Evolutionary conservation across 2,888 invertebrate genomes (phyloP), one percentile per base, ranked within the genome.

Genomic region (Diabrotica balteata): DNA sequence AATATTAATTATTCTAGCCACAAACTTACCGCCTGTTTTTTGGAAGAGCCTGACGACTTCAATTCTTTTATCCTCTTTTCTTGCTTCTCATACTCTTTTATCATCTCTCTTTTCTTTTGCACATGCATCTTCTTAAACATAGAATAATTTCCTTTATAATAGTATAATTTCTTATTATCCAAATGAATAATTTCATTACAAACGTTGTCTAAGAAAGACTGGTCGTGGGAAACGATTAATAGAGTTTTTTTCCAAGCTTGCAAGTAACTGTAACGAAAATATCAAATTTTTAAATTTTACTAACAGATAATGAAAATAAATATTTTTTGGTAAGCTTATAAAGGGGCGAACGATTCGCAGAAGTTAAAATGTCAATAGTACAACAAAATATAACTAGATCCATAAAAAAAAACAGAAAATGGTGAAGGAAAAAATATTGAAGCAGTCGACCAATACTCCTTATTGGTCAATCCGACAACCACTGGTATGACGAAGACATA

Each of bases 211-310:
- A 99, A 90, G 87, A 99, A 99, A 74, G 97, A 97, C 86, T 99
- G 99, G 88, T 99, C 99, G 90, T 99, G 99, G 79, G 98, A 99
- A 9, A 99, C 99, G 68, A 99, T 94, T 45, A 99, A 86, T 4
- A 99, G 86, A 0, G 99, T 99, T 82, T 99, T 99, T 85, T 99
- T 99, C 99, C 99, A 99, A 4, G 90, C 90, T 87, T 98, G 98
- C 32, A 99, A 87, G 83, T 98, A 98, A 83, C 93, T 94, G 84
- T 67, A 85, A 86, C 43, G 61, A 65, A 71, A 49, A 54, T n/a
- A 32, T 32, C 32, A 32, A 32, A 32, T 32, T 32, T 32, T 32
- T 32, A 32, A 32, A 32, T 32, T 32, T 32, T 32, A 32, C 32
- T 2, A 32, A 32, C 1, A 32, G 3, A 32, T 32, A 32, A 32